Evolutionary conservation across 2,888 invertebrate genomes (phyloP).

Genomic region (Nezara viridula): DNA sequence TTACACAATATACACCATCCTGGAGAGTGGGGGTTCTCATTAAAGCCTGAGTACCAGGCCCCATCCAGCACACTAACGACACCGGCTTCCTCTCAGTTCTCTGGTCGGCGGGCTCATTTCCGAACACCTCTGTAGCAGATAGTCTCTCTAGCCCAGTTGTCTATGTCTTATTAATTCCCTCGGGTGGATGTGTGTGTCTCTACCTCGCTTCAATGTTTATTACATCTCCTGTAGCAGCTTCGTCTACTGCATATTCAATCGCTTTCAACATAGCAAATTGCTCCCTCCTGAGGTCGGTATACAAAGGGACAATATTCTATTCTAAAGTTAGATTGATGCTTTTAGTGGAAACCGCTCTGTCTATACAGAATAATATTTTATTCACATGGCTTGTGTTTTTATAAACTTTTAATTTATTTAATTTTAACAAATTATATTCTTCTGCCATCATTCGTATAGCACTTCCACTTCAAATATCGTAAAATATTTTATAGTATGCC

Average conservation of each 20-base stretch:
- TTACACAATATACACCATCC: constrained; percentile 25
- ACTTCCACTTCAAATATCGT: too few species aligned
- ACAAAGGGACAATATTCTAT: not conserved
- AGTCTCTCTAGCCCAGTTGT: not conserved
- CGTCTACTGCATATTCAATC: constrained; percentile 24
- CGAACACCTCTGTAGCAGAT: not conserved
- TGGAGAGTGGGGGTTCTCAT: not conserved
- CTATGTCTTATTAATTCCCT: constrained; percentile 34
- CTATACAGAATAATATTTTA: too few species aligned
- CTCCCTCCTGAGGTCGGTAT: not conserved
- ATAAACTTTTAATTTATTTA: too few species aligned
- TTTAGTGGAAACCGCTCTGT: not conserved
- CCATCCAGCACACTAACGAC: constrained; percentile 17
- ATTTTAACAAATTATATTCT: too few species aligned
- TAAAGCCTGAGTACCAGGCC: not conserved
- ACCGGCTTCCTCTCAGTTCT: not conserved
- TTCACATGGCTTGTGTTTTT: too few species aligned
- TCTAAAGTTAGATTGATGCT: not conserved
- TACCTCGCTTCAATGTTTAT: not conserved
- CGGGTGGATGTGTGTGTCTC: not conserved
- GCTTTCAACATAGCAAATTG: constrained; percentile 21
- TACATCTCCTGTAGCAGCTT: constrained; percentile 13
- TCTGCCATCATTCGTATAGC: too few species aligned
- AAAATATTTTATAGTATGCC: too few species aligned
- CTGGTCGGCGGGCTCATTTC: not conserved